Evolutionary conservation across 92 coral and sea anemone species (phyloP).

Genomic region (Zoanthus solanderi): DNA sequence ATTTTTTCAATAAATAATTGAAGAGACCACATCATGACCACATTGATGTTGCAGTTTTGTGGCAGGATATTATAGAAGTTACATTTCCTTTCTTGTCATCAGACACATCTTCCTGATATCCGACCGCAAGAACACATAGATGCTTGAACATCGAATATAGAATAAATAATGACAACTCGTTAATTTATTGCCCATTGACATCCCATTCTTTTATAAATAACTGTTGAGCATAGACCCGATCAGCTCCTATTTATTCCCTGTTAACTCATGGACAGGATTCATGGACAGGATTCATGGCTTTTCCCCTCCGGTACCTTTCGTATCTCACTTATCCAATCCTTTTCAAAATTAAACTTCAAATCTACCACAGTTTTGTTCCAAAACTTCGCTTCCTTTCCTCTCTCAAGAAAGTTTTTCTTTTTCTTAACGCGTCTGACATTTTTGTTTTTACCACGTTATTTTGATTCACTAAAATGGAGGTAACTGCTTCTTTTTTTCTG

Average conservation of each 20-base stretch:
- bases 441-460: constrained; percentile 26
- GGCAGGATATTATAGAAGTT: constrained; percentile 6
- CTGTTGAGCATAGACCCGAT: constrained; percentile 25
- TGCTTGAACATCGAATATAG: constrained; percentile 25
- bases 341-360: constrained; percentile 12
- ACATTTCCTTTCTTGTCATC: constrained; percentile 4
- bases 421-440: constrained; percentile 7
- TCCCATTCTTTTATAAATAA: constrained; percentile 20
- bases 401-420: constrained; percentile 5
- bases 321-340: constrained; percentile 15
- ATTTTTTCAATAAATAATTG: constrained; percentile 6
- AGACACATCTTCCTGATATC: constrained; percentile 22
- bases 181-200: not conserved
- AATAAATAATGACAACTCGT: not conserved
- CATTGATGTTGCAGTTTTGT: constrained; percentile 22
- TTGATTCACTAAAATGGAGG: not conserved
- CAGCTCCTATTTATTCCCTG: constrained; percentile 30
- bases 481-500: not conserved
- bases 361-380: constrained; percentile 12
- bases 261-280: not conserved
- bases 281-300: constrained; percentile 27
- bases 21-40: constrained; percentile 14
- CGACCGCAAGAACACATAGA: constrained; percentile 34
- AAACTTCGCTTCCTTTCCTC: constrained; percentile 25
- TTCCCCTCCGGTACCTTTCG: constrained; percentile 13